Base-by-base conservation (phyloP, 2,888 invertebrate genomes). In the Dicycla oo region DNA sequence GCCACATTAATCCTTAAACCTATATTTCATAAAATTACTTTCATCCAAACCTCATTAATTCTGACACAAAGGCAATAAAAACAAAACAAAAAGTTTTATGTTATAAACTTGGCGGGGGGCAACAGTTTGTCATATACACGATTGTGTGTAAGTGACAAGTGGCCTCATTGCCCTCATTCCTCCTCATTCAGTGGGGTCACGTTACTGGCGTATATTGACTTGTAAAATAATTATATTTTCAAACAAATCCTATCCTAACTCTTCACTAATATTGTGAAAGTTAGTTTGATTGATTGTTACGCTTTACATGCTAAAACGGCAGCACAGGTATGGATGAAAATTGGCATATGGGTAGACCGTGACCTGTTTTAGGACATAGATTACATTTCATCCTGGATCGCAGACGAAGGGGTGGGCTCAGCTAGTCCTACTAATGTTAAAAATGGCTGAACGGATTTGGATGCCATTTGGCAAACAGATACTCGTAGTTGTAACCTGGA, bases 101-200 rank as follows among this genome's bases (percentile, higher is more conserved):
- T 47, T 65, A 49, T 38, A 40, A 74, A 54, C 43, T 38, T 54
- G 43, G 23, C 13, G 43, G n/a, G 53, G 54, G 11, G 51, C 62
- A 18, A 53, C 68, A 75, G 58, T 81, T 62, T 75, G 77, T 81
- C 77, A 26, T 13, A 2, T 47, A 38, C 81, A 81, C 49, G 15
- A 0, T 43, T 23, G 45, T 26, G 38, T 77, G 77, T 23, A 23
- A 53, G 57, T 75, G 77, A 77, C 77, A 78, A n/a, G 53, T 53
- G 45, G n/a, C n/a, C 57, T 80, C 26, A 73, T 73, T 63, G 26
- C 43, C 45, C 61, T 18, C 43, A 76, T 63, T 81, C 10, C 47
- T 76, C 62, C n/a, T n/a, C n/a, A n/a, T n/a, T 80, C 67, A 56
- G 54, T 15, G 5, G 26, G 11, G 20, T 51, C 34, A 40, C 57